Conservation (phyloP, 2,888 invertebrate genomes). For the Phortica okadai region DNA sequence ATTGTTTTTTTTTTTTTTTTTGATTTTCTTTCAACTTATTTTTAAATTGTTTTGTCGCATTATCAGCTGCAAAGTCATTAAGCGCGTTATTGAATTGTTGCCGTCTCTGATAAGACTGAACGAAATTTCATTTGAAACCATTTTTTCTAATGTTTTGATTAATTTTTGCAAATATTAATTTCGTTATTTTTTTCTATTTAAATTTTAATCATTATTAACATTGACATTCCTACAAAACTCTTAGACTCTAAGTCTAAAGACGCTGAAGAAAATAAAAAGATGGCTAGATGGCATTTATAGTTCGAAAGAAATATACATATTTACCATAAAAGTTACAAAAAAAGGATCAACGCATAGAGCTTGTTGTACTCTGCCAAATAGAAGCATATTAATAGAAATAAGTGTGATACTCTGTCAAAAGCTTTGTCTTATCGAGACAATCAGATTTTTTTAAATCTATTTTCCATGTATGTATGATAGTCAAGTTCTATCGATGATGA, state of each 20-base stretch:
- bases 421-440: no score
- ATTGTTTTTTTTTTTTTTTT: constrained; percentile 16
- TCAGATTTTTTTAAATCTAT: no score
- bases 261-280: background rate
- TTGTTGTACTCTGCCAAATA: no score
- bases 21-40: background rate
- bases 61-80: constrained; percentile 51
- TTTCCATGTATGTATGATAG: no score
- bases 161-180: background rate
- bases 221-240: no score
- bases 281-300: background rate
- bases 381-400: no score
- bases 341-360: no score
- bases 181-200: background rate
- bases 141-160: constrained; percentile 7
- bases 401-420: no score
- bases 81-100: constrained; percentile 59
- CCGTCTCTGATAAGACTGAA: constrained; percentile 55
- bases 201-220: background rate
- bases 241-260: no score
- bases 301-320: background rate
- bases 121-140: constrained; percentile 32
- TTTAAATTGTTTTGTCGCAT: constrained; percentile 5
- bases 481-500: no score
- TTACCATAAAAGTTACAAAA: background rate